Conservation (phyloP, 2,797 vertebrate genomes). For the Periophthalmus magnuspinnatus region DNA sequence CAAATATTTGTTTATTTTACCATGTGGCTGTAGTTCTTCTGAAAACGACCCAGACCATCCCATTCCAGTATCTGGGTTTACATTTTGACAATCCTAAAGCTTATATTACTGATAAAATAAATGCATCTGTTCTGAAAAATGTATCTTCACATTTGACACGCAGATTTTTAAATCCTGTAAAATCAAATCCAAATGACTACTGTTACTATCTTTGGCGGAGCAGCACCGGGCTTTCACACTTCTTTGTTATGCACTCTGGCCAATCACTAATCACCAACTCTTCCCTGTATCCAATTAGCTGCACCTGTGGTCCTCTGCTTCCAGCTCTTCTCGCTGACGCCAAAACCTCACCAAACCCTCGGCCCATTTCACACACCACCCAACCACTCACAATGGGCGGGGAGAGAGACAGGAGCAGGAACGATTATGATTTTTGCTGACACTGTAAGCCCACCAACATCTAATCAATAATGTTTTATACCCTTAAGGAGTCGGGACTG, state of each 20-base stretch:
- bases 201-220: not conserved
- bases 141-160: not conserved
- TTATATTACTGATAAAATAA: not conserved
- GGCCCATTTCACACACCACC: constrained; percentile 3
- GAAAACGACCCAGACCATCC: not conserved
- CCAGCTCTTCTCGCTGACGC: constrained; percentile 16
- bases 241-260: constrained; percentile 17
- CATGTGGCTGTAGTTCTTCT: not conserved
- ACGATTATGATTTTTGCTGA: constrained; percentile 30
- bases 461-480: constrained; percentile 31
- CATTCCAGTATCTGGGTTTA: not conserved
- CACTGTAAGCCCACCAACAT: constrained; percentile 32
- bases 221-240: not conserved
- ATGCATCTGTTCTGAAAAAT: not conserved
- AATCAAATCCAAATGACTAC: not conserved
- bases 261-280: constrained; percentile 25
- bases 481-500: constrained; percentile 22
- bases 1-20: too few relatives aligned
- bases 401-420: not conserved
- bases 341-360: constrained; percentile 11
- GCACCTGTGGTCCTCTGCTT: constrained; percentile 18
- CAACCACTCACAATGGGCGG: constrained; percentile 3
- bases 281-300: constrained; percentile 27
- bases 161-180: not conserved
- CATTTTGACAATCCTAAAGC: too few relatives aligned